Base-by-base conservation (phyloP, 2,888 invertebrate genomes). In the Cephus pulcher region DNA sequence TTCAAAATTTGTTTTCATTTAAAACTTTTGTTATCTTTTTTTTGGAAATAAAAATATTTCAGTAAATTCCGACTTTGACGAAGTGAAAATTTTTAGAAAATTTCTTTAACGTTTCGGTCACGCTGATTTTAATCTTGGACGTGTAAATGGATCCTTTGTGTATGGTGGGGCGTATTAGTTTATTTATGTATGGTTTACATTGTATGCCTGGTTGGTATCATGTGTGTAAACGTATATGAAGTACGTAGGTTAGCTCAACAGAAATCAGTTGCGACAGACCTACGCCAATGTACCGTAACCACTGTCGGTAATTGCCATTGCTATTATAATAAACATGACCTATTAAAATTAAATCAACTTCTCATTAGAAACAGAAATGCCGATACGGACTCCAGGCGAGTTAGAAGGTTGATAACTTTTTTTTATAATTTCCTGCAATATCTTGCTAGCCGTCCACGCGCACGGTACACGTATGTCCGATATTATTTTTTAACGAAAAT, bases 331-430 rank as follows among this genome's bases (percentile, higher is more conserved):
- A 83, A 84, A 81, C 84, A 79, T 81, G 84, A 84, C 82, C 86
- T 86, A 86, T 86, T 86, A 84, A 86, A 87, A 86, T 82, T 84
- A 82, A 87, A 86, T 86, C 84, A 86, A 87, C 84, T 87, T 85
- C 85, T 86, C 85, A 83, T 87, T 85, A 86, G 82, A 81, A 79
- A 79, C 76, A 79, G 78, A 81, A 81, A 81, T 80, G 78, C 75
- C 81, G 81, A 83, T 69, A 6, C 3, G 0, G n/a, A n/a, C 70
- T 69, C 34, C 34, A 32, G 32, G 71, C 71, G 12, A 1, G 12
- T 56, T 56, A 56, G 56, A 56, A 56, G 56, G 56, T 23, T 56
- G 56, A 56, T 56, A 56, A 56, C 9, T 23, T 56, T 56, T 40
- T 56, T 23, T 0, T 23, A 6, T 6, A 23, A 23, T 56, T 23